These are phyloP conservation scores for Apotomis turbidana DNA, from an alignment of 2,888 invertebrate genomes.

Conservation along the genomic window DNA sequence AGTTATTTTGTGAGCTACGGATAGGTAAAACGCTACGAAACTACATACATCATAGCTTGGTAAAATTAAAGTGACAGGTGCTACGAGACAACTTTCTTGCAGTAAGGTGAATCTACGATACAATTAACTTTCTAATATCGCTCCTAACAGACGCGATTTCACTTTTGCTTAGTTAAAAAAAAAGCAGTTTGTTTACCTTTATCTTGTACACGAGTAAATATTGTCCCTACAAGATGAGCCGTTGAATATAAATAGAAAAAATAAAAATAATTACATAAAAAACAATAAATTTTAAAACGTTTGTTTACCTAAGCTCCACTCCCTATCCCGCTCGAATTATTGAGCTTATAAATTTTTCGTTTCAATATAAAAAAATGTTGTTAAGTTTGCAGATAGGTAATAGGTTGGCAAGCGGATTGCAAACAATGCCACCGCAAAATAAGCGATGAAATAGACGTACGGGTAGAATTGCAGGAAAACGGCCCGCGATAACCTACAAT, in stretches of 20 bases:
- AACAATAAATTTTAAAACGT: too few relatives aligned
- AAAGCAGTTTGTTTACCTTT: neutral
- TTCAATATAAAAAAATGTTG: too few relatives aligned
- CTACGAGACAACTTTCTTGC: neutral
- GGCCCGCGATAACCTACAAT: neutral
- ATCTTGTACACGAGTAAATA: too few relatives aligned
- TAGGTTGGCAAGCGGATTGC: constrained; percentile 7
- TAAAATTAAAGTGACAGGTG: neutral
- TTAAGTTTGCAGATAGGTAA: constrained; percentile 11
- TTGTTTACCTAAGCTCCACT: too few relatives aligned
- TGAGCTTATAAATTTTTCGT: too few relatives aligned
- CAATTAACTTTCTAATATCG: neutral
- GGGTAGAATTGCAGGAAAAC: neutral
- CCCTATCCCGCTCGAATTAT: too few relatives aligned
- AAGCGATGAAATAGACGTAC: neutral
- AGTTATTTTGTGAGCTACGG: too few relatives aligned
- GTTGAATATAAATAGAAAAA: too few relatives aligned
- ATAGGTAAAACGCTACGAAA: too few relatives aligned
- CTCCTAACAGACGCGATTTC: neutral
- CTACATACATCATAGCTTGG: too few relatives aligned
- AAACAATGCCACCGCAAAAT: neutral
- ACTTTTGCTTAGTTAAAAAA: neutral
- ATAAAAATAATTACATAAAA: too few relatives aligned
- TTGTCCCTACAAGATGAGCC: too few relatives aligned
- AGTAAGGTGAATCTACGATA: neutral